phyloP scores from a whole-genome alignment of 1,140 invertebrate genomes.

The Drosophila simulans region DNA sequence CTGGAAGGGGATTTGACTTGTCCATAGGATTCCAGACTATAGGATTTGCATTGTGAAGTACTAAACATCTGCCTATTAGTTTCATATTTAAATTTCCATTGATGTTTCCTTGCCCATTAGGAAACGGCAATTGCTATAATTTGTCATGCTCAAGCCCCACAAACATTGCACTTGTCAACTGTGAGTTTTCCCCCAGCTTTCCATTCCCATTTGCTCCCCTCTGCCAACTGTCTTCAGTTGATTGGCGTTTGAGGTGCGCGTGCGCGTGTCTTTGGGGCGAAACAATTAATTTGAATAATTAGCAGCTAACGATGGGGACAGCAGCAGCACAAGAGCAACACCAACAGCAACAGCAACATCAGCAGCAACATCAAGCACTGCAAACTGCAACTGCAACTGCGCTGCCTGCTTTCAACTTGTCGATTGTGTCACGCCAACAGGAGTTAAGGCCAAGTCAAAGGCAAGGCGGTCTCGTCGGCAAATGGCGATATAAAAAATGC shows the following conservation, averaged over 20 bases:
- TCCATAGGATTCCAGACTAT: too few relatives aligned
- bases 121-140: conserved; percentile 9
- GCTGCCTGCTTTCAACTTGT: conserved; percentile 63
- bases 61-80: neutral
- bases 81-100: neutral
- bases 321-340: conserved; percentile 20
- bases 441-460: conserved; percentile 72
- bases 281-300: conserved; percentile 84
- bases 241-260: conserved; percentile 80
- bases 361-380: conserved; percentile 20
- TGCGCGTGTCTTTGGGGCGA: conserved; percentile 71
- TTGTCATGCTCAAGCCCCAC: conserved; percentile 10
- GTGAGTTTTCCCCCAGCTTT: neutral
- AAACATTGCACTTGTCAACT: conserved; percentile 13
- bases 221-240: conserved; percentile 35
- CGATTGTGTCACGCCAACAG: conserved; percentile 81
- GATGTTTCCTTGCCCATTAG: conserved; percentile 5
- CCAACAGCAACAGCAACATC: conserved; percentile 18
- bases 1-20: neutral
- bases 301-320: conserved; percentile 71
- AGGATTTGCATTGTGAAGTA: neutral
- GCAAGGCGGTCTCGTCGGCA: conserved; percentile 22
- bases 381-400: conserved; percentile 23
- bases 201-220: neutral
- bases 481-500: conserved; percentile 67